Conservation (phyloP, 1,140 invertebrate species). For the Melipona quadrifasciata region DNA sequence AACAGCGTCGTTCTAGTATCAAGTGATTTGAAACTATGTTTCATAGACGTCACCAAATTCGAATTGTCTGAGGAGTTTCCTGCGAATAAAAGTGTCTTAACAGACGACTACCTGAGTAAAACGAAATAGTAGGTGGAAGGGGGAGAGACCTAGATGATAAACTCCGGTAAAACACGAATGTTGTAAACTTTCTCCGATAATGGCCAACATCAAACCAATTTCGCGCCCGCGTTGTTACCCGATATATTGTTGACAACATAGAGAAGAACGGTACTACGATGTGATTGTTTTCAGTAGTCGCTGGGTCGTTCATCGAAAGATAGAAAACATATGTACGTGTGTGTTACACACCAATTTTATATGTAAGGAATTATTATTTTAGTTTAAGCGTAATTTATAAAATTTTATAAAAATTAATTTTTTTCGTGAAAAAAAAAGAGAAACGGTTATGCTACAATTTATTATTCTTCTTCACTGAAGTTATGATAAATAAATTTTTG, state of each 20-base stretch:
- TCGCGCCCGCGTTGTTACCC: conserved; percentile 69
- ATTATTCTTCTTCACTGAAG: too few species aligned
- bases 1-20: too few species aligned
- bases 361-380: too few species aligned
- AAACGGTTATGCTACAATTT: too few species aligned
- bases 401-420: not conserved
- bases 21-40: not conserved
- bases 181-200: conserved; percentile 76
- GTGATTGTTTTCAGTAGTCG: not conserved
- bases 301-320: not conserved
- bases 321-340: not conserved
- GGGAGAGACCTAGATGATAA: conserved; percentile 70
- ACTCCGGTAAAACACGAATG: conserved; percentile 75
- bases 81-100: conserved; percentile 67
- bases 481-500: too few species aligned
- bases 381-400: not conserved
- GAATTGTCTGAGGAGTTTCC: conserved; percentile 44
- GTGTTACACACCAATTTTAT: too few species aligned
- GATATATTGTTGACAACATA: conserved; percentile 58
- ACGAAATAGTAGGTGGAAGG: conserved; percentile 42
- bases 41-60: conserved; percentile 49
- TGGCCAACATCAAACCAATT: conserved; percentile 74
- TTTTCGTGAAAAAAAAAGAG: too few species aligned
- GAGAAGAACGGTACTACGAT: not conserved
- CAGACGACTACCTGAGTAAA: conserved; percentile 58